Percentiles rank a stretch among this genome's conserved stretches.
Conservation (phyloP, 1,140 invertebrate species). For the Dendroctonus ponderosae region DNA sequence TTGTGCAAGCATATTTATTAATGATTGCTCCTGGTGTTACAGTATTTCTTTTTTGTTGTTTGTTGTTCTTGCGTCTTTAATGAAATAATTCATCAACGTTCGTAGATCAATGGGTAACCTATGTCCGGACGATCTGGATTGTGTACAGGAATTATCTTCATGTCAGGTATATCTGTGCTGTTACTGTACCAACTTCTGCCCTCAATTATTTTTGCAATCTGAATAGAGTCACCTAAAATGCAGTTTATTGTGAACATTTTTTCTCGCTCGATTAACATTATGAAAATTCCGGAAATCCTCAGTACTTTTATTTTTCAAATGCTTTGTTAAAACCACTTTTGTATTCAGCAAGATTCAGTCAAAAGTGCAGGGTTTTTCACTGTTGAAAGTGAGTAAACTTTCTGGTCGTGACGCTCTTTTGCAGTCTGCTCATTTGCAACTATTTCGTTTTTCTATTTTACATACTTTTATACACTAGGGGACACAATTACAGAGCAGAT, state of each 20-base stretch:
- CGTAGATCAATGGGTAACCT: no score
- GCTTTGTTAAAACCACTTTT: not conserved
- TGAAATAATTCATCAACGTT: no score
- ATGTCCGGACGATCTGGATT: no score
- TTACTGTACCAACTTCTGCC: slow-evolving; percentile 41
- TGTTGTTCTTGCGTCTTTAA: no score
- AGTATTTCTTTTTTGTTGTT: no score
- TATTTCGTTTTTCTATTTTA: no score
- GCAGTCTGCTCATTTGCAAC: not conserved
- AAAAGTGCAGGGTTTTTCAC: not conserved
- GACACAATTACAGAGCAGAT: no score
- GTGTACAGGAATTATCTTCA: slow-evolving; percentile 14
- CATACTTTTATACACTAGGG: no score
- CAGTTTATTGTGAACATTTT: no score
- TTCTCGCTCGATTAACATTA: no score
- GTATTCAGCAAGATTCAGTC: not conserved
- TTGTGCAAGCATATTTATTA: no score
- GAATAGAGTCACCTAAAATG: slow-evolving; percentile 44
- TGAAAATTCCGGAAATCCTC: not conserved
- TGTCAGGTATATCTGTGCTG: slow-evolving; percentile 3
- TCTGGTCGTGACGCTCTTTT: not conserved
- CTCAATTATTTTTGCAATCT: slow-evolving; percentile 45
- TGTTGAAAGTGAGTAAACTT: not conserved
- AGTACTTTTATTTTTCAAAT: slow-evolving; percentile 1
- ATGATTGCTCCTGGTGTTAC: no score